Percentiles rank a stretch among this genome's conserved stretches.
phyloP scores from a whole-genome alignment of 2,797 vertebrate genomes.

The Aplochiton taeniatus region DNA sequence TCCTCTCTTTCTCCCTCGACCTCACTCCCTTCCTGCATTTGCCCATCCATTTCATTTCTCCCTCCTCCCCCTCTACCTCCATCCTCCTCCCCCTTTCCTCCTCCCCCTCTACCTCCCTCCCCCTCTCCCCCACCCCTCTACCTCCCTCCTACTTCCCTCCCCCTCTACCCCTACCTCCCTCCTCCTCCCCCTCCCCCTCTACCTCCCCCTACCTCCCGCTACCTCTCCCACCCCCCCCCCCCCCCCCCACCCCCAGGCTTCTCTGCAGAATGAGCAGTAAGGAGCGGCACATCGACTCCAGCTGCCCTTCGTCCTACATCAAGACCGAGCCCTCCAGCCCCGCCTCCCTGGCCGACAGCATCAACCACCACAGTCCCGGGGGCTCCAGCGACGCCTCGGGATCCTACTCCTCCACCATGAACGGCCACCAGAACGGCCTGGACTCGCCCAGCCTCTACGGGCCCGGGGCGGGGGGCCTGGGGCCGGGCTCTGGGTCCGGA shows the following conservation, averaged over 20 bases:
- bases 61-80: no score
- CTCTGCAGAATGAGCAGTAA: constrained; percentile 99
- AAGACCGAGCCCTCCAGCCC: constrained; percentile 99
- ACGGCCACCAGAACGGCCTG: constrained; percentile 98
- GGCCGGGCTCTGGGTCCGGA: no score
- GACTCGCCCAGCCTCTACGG: constrained; percentile 97
- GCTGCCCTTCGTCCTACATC: constrained; percentile 99
- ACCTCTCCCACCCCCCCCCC: constrained; percentile 10
- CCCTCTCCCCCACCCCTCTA: no score
- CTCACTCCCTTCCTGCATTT: no score
- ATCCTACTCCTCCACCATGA: constrained; percentile 99
- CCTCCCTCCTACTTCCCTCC: constrained; percentile 6
- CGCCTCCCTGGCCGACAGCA: constrained; percentile 98
- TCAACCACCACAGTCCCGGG: constrained; percentile 99
- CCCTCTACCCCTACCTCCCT: constrained; percentile 24
- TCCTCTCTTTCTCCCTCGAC: no score
- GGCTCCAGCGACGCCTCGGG: constrained; percentile 98
- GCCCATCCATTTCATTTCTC: no score
- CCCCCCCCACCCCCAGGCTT: constrained; percentile 79
- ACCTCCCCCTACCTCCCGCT: no score
- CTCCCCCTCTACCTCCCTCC: no score
- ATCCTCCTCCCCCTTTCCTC: no score
- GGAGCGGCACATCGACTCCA: constrained; percentile 99
- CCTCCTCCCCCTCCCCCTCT: not conserved
- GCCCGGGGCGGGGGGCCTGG: constrained; percentile 84